Percentiles rank a stretch among this genome's conserved stretches.
Conservation (phyloP, 2,888 invertebrate genomes). For the Busseola fusca region DNA sequence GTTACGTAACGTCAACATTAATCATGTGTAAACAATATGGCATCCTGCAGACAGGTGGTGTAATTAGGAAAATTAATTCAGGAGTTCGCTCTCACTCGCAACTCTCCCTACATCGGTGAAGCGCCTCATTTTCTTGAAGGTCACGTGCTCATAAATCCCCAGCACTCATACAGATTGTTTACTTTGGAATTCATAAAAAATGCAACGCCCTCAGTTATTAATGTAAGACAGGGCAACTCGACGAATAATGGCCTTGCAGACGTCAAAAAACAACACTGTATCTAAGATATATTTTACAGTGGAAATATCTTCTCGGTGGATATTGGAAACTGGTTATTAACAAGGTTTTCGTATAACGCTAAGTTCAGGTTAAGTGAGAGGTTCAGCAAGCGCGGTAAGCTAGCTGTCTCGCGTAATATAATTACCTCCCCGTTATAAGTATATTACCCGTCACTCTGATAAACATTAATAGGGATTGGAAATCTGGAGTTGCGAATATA, state of each 20-base stretch:
- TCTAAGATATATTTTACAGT: slow-evolving; percentile 14
- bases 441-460: slow-evolving; percentile 25
- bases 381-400: slow-evolving; percentile 31
- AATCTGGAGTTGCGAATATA: slow-evolving; percentile 8
- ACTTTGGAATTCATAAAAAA: slow-evolving; percentile 71
- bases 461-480: slow-evolving; percentile 13
- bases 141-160: slow-evolving; percentile 72
- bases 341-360: slow-evolving; percentile 34
- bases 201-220: slow-evolving; percentile 65
- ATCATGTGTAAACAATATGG: slow-evolving; percentile 66
- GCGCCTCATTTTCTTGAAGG: slow-evolving; percentile 67
- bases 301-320: slow-evolving; percentile 14
- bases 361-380: slow-evolving; percentile 41
- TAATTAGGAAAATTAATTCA: slow-evolving; percentile 71
- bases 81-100: slow-evolving; percentile 48
- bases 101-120: slow-evolving; percentile 23
- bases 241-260: slow-evolving; percentile 28
- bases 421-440: slow-evolving; percentile 34
- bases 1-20: slow-evolving; percentile 55
- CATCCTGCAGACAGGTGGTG: slow-evolving; percentile 61
- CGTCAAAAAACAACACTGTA: slow-evolving; percentile 16
- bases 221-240: slow-evolving; percentile 33
- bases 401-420: slow-evolving; percentile 39
- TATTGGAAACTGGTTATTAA: slow-evolving; percentile 47
- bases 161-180: slow-evolving; percentile 72